Evolutionary conservation across 2,113 vertebrate species (phyloP), one percentile per base, ranked within the genome.

Genomic region (Entomyzon cyanotis): DNA sequence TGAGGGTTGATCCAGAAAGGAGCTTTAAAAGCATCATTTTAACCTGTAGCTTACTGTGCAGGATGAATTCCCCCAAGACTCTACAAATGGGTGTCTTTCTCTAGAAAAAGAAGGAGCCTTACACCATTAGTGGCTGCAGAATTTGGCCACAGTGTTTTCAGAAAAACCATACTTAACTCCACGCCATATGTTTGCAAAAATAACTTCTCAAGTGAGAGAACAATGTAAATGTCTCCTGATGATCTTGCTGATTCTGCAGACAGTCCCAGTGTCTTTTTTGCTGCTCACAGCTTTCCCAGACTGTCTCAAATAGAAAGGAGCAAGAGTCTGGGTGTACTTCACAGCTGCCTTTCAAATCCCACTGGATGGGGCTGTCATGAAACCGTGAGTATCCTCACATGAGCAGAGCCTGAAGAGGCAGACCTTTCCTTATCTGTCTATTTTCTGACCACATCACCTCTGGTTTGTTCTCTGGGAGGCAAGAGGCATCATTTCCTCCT

Each of bases 211-310:
- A 96, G 90, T 86, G 78, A 90, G 90, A 90, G 71, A 95, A 93
- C 90, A 78, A 86, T 75, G 76, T 89, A 75, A 63, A 84, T 31
- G 83, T 81, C 88, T 95, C 60, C 87, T 91, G 84, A 90, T 83
- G 41, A 71, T 93, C 87, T 64, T 96, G 95, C 94, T 96, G 94
- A 97, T 88, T 92, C 93, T 96, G 94, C 96, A 96, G 82, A 86
- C 87, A 84, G 92, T 71, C 60, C 60, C 69, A 49, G 73, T 89
- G 86, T n/a, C 83, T 71, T 86, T 92, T 90, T 73, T 93, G 90
- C 92, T 92, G 90, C 85, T 90, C 90, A 33, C 88, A 93, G 94
- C 92, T 96, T 93, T 97, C 90, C 90, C 94, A 87, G 83, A 41
- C 71, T 88, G 75, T 90, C 79, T 84, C 95, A 81, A 88, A 94